These are phyloP conservation scores for Melanotaenia trifasciata DNA, from an alignment of 2,797 vertebrate genomes.

Conservation along the genomic window DNA sequence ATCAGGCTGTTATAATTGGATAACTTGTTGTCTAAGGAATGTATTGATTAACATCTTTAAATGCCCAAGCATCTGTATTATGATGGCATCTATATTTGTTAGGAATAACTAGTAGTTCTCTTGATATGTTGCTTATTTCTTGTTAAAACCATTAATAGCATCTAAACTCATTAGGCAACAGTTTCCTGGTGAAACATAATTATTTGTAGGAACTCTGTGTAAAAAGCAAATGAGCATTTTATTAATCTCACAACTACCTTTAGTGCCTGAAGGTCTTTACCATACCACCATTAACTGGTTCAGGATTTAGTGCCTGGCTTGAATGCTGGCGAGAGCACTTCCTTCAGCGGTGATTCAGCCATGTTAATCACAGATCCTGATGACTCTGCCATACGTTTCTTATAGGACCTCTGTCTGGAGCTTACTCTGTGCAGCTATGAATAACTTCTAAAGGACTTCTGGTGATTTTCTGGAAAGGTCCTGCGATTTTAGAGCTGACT, in stretches of 20 bases:
- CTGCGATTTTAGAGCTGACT: conserved; percentile 38
- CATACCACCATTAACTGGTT: conserved; percentile 73
- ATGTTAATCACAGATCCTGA: conserved; percentile 80
- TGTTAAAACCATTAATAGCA: conserved; percentile 34
- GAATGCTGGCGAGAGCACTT: conserved; percentile 75
- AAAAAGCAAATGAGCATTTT: conserved; percentile 70
- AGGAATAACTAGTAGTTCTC: neutral
- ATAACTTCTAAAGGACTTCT: conserved; percentile 68
- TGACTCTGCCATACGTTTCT: conserved; percentile 75
- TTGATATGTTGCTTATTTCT: conserved; percentile 24
- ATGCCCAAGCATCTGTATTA: conserved; percentile 5
- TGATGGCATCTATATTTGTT: conserved; percentile 8
- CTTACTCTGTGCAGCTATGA: conserved; percentile 58
- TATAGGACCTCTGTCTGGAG: conserved; percentile 66
- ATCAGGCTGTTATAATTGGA: neutral
- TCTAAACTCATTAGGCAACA: conserved; percentile 59
- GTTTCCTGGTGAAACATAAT: conserved; percentile 58
- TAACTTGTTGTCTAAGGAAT: neutral
- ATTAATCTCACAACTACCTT: conserved; percentile 68
- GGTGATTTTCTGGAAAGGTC: conserved; percentile 65
- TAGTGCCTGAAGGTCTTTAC: conserved; percentile 60
- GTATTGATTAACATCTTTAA: conserved; percentile 17
- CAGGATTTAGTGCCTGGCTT: conserved; percentile 74
- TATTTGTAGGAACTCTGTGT: conserved; percentile 58
- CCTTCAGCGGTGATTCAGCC: conserved; percentile 70